phyloP scores from a whole-genome alignment of 35 echinoderm and acorn worm genomes.

The Ophiothrix spiculata region DNA sequence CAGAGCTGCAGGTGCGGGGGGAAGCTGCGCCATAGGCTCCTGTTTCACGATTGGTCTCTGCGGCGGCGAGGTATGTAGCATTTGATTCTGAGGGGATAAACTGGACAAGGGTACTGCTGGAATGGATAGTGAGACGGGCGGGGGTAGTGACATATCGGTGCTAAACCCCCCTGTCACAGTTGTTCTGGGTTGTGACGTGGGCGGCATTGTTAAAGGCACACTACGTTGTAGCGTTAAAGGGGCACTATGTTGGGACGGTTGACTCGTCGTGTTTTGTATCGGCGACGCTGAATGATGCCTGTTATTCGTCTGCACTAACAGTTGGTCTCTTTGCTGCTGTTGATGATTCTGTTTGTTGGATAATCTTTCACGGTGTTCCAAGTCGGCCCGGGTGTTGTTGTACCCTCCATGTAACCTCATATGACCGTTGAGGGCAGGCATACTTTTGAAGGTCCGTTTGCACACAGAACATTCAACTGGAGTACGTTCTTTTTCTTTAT shows the following conservation, averaged over 20 bases:
- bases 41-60: neutral
- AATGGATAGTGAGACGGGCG: neutral
- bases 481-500: slow-evolving; percentile 67
- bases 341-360: neutral
- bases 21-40: neutral
- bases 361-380: neutral
- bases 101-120: neutral
- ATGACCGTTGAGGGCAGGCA: slow-evolving; percentile 98
- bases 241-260: neutral
- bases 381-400: slow-evolving; percentile 49
- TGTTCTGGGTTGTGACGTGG: neutral
- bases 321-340: slow-evolving; percentile 22
- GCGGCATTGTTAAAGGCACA: neutral
- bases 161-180: neutral
- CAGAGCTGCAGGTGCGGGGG: neutral
- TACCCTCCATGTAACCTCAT: slow-evolving; percentile 98
- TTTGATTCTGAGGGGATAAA: neutral
- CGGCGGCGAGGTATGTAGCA: neutral
- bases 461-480: slow-evolving; percentile 89
- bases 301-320: neutral
- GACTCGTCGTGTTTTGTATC: neutral
- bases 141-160: neutral
- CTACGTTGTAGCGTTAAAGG: slow-evolving; percentile 8
- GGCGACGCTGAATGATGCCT: neutral
- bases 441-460: slow-evolving; percentile 92